Evolutionary conservation across 2,888 invertebrate species (phyloP), one percentile per base, ranked within the genome.

Genomic region (Trimorus sp.): DNA sequence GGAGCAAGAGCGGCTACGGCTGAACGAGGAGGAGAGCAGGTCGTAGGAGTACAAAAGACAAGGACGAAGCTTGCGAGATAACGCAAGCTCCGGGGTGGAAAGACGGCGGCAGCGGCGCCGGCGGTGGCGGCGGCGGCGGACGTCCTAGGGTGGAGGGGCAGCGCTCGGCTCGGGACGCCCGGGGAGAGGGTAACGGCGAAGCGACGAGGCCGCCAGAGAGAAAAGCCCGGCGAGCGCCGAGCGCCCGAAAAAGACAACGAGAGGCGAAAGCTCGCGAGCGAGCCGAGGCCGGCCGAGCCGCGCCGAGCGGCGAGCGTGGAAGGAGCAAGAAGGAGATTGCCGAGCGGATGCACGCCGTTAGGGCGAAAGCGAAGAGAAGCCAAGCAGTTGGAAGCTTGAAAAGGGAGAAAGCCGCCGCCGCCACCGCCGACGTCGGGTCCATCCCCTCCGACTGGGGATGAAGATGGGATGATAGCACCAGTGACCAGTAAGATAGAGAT

Each of bases 231-330:
- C 42, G 16, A 1, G 36, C 48, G 63, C 60, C 54, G 45, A 38
- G 49, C 53, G 42, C 63, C 69, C 56, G 74, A 81, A 77, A 82
- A 70, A 83, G 53, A 83, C 51, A 51, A 42, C 53, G 45, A 42
- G 66, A 71, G 75, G n/a, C 68, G 71, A 78, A 76, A 60, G 76
- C 79, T 74, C 70, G 69, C 63, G 75, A 77, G 40, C 62, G 40
- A 70, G 45, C 81, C 81, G 87, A 87, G 82, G 83, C 74, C 60
- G 68, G 78, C 87, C 87, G 87, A 88, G 75, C 78, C 82, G 70
- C 83, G 83, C 87, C 88, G 87, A 82, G 82, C 82, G 82, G 65
- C 79, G 59, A 71, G 36, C 56, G 69, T 26, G 54, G 62, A 79
- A 66, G 81, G 76, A 80, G 76, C 60, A 76, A 76, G 71, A 78